Percentiles rank a stretch among this genome's conserved stretches.
Evolutionary conservation across 1,140 invertebrate genomes (phyloP).

Genomic region (Pseudomyrmex sp.): DNA sequence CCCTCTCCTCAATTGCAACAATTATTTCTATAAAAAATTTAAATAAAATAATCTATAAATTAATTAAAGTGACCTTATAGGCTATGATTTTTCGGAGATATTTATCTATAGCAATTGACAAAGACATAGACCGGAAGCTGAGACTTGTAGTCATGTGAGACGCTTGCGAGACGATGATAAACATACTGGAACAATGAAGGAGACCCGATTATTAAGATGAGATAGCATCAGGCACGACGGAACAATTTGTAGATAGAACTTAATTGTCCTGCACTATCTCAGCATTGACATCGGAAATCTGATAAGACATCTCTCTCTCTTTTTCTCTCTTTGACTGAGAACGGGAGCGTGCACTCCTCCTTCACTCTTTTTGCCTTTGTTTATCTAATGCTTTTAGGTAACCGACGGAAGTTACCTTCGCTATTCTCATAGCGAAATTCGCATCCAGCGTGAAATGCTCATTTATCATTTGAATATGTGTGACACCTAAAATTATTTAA

Average conservation of each 20-base stretch:
- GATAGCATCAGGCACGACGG: constrained; percentile 34
- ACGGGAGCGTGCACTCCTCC: constrained; percentile 21
- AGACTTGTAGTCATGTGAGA: constrained; percentile 24
- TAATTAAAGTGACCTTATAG: neutral
- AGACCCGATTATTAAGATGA: constrained; percentile 67
- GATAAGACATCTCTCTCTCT: constrained; percentile 1
- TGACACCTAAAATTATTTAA: constrained; percentile 5
- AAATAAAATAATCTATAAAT: neutral
- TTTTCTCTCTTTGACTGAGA: constrained; percentile 15
- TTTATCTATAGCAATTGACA: constrained; percentile 16
- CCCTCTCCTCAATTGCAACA: too few species aligned
- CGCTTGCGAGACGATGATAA: constrained; percentile 45
- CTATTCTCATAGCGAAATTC: neutral
- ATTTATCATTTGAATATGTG: neutral
- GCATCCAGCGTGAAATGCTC: neutral
- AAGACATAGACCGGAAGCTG: constrained; percentile 38
- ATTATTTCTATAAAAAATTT: neutral
- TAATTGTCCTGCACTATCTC: constrained; percentile 53
- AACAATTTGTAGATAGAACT: constrained; percentile 44
- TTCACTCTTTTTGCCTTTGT: constrained; percentile 6
- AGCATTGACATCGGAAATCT: constrained; percentile 42
- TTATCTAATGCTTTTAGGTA: constrained; percentile 14
- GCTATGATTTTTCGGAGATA: neutral
- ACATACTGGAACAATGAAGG: constrained; percentile 66
- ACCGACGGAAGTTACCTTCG: constrained; percentile 16